Percentiles rank a stretch among this genome's conserved stretches.
phyloP scores from a whole-genome alignment of 2,797 vertebrate genomes.

The Melanotaenia parkinsoni region DNA sequence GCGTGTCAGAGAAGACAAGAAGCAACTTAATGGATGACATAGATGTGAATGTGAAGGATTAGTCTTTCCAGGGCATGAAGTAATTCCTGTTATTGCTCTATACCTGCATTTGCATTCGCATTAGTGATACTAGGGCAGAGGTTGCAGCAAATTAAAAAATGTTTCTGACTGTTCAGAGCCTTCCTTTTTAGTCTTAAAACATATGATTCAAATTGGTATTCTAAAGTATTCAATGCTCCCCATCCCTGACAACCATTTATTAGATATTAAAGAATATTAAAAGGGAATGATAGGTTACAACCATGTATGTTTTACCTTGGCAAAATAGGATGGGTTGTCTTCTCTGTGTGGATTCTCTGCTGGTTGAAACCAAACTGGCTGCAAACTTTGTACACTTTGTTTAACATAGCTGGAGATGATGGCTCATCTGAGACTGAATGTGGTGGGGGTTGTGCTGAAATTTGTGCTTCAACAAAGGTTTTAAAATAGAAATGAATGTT shows the following conservation, averaged over 20 bases:
- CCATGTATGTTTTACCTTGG: constrained; percentile 17
- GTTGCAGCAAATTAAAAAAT: background rate
- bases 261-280: constrained; percentile 12
- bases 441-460: background rate
- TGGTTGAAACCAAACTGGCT: background rate
- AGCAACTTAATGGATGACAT: background rate
- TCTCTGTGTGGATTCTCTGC: no score
- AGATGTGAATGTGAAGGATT: no score
- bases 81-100: no score
- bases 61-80: no score
- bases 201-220: background rate
- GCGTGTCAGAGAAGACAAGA: background rate
- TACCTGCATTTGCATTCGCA: background rate
- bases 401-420: constrained; percentile 23
- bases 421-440: constrained; percentile 28
- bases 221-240: background rate
- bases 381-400: background rate
- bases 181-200: background rate
- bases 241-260: background rate
- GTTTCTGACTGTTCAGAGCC: background rate
- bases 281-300: constrained; percentile 32
- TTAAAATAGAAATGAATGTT: background rate
- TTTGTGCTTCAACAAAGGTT: constrained; percentile 13
- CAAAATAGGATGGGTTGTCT: background rate
- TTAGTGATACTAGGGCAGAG: background rate